These are phyloP conservation scores for Phoeniculus purpureus DNA, from an alignment of 2,797 vertebrate genomes.

Conservation along the genomic window DNA sequence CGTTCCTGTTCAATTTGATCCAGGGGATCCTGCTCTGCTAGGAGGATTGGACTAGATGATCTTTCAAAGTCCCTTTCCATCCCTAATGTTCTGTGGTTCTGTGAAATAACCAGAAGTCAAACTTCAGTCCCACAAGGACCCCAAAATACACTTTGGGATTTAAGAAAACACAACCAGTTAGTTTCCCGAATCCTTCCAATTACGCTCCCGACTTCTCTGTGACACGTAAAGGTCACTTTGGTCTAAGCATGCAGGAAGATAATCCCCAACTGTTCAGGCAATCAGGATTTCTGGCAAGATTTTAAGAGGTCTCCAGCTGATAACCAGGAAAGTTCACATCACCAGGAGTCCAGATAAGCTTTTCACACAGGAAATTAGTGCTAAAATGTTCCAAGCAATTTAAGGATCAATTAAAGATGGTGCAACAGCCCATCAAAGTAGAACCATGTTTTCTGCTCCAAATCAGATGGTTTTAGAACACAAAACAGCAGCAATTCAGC, in stretches of 20 bases:
- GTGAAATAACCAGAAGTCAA: not conserved
- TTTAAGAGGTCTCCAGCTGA: conserved; percentile 66
- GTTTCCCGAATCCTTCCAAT: not conserved
- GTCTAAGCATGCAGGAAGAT: conserved; percentile 17
- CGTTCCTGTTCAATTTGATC: too few relatives aligned
- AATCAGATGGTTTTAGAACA: conserved; percentile 8
- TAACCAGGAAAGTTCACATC: conserved; percentile 60
- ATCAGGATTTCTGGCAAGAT: conserved; percentile 46
- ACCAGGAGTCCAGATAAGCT: conserved; percentile 64
- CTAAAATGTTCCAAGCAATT: conserved; percentile 48
- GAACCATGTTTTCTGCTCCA: not conserved
- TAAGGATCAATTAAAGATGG: conserved; percentile 54
- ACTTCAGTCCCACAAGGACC: not conserved
- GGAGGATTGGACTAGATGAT: too few relatives aligned
- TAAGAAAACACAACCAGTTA: not conserved
- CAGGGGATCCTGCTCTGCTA: too few relatives aligned
- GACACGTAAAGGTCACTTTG: conserved; percentile 40
- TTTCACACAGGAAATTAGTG: conserved; percentile 69
- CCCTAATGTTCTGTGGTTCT: not conserved
- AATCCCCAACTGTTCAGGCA: conserved; percentile 54
- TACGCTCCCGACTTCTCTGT: not conserved
- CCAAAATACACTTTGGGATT: not conserved
- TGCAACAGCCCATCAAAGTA: not conserved
- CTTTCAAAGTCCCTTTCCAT: too few relatives aligned
- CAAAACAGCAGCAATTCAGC: not conserved